Conservation (phyloP, 2,113 vertebrate genomes). For the Cebus imitator region DNA sequence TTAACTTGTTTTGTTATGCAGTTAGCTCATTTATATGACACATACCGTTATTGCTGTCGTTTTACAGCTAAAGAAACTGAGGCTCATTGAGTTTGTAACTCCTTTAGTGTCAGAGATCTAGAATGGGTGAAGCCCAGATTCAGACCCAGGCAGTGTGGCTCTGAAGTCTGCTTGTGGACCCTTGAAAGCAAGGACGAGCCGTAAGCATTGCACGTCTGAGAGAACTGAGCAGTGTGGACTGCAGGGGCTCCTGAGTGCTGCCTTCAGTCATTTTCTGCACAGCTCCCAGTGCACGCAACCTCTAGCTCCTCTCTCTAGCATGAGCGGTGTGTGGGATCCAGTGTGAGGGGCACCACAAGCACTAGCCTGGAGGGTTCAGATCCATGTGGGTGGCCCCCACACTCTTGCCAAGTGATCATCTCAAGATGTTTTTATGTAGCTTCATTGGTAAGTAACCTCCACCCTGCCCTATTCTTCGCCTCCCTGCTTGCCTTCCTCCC, state of each 20-base stretch:
- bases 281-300: neutral
- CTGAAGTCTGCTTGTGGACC: neutral
- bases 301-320: neutral
- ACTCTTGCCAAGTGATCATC: neutral
- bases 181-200: neutral
- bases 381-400: neutral
- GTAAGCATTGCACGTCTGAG: neutral
- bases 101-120: neutral
- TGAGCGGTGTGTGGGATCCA: neutral
- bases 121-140: neutral
- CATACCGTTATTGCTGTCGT: neutral
- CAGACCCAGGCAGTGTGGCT: neutral
- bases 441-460: neutral
- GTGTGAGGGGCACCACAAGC: fast-evolving
- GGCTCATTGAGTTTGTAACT: neutral
- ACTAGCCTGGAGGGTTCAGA: neutral
- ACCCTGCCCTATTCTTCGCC: neutral
- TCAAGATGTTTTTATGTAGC: neutral
- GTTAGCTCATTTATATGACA: neutral
- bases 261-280: neutral
- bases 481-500: neutral
- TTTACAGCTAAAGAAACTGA: neutral
- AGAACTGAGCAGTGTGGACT: neutral
- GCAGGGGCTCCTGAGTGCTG: neutral
- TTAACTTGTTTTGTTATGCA: neutral